phyloP scores from a whole-genome alignment of 1,140 invertebrate genomes.

The Zaprionus nigranus region DNA sequence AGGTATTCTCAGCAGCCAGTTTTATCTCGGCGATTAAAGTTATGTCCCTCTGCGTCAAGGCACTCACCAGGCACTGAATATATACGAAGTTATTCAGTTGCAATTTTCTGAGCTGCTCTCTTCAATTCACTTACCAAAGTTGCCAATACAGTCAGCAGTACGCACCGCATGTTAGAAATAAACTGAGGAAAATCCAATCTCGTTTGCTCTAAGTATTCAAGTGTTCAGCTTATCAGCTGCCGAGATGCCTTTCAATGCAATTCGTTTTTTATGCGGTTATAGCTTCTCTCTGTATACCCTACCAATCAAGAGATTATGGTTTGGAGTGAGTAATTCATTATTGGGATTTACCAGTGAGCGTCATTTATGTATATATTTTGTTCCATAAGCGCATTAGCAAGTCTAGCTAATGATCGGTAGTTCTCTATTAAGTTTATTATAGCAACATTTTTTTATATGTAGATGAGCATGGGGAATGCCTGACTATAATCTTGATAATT shows the following conservation, averaged over 20 bases:
- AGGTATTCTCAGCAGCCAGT: neutral
- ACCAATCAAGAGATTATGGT: neutral
- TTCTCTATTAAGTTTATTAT: neutral
- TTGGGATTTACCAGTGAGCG: neutral
- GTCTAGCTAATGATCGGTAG: neutral
- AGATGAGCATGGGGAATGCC: neutral
- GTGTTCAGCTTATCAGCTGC: slow-evolving; percentile 6
- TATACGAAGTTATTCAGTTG: neutral
- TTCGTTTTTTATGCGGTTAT: neutral
- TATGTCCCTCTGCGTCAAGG: neutral
- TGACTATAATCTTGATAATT: slow-evolving; percentile 1
- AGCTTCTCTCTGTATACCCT: neutral
- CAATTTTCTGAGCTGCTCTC: neutral
- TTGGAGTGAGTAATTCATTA: no score
- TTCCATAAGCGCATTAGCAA: neutral
- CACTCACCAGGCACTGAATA: slow-evolving; percentile 10
- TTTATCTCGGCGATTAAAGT: slow-evolving; percentile 13
- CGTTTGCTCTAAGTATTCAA: neutral
- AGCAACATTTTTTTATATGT: neutral
- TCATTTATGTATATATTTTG: neutral
- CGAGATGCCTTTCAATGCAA: neutral
- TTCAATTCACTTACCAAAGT: neutral
- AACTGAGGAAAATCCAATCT: neutral
- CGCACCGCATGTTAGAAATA: slow-evolving; percentile 9
- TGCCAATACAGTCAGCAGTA: neutral